Conservation (phyloP, 2,888 invertebrate species). For the Platynereis dumerilii region DNA sequence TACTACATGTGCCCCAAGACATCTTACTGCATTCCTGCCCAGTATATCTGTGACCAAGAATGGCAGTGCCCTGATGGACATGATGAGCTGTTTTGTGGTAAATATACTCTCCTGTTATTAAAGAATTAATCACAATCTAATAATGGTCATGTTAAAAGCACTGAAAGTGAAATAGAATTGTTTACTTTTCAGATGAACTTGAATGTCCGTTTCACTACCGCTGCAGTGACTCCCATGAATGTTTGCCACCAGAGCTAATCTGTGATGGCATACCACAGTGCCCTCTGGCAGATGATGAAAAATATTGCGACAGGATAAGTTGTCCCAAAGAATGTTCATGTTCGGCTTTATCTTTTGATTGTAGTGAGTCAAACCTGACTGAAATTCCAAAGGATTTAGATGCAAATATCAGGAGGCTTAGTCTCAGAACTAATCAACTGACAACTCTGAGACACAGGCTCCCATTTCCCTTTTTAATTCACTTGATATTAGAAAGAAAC, state of each 20-base stretch:
- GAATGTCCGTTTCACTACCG: background rate
- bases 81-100: constrained; percentile 3
- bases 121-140: too few species aligned
- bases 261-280: constrained; percentile 1
- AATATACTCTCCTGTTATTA: too few species aligned
- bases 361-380: background rate
- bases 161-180: too few species aligned
- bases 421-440: too few species aligned
- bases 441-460: too few species aligned
- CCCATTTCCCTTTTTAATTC: too few species aligned
- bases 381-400: too few species aligned
- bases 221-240: background rate
- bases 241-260: background rate
- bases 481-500: too few species aligned
- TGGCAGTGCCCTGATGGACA: constrained; percentile 5
- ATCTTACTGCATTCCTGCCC: background rate
- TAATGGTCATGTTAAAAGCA: too few species aligned
- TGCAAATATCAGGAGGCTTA: too few species aligned
- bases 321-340: background rate
- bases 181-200: background rate
- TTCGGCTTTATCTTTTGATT: background rate
- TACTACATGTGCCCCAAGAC: constrained; percentile 4
- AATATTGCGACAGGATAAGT: background rate
- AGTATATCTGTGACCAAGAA: constrained; percentile 2
- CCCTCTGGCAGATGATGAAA: constrained; percentile 5